phyloP scores from a whole-genome alignment of 1,140 invertebrate species.

The Nephila pilipes region DNA sequence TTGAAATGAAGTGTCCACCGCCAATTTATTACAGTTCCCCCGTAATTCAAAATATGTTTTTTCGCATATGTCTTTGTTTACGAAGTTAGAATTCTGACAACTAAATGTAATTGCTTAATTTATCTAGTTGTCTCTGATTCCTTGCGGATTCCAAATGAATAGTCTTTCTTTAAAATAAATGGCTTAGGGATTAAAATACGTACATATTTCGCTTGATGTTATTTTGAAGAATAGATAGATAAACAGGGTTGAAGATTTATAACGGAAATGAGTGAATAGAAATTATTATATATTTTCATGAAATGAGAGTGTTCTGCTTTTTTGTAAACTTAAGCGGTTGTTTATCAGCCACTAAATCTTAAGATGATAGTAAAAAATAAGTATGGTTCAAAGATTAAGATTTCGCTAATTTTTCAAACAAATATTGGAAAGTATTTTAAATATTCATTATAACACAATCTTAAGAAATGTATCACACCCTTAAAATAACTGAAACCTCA shows the following conservation, averaged over 20 bases:
- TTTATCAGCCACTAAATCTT: no score
- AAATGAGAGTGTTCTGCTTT: no score
- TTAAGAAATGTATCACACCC: no score
- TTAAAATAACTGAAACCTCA: no score
- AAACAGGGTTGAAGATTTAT: neutral
- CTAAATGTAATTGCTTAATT: conserved; percentile 12
- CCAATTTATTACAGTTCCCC: neutral
- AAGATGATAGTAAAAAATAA: no score
- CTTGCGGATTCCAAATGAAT: neutral
- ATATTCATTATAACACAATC: no score
- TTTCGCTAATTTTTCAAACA: no score
- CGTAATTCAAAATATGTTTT: neutral
- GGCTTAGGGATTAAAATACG: neutral
- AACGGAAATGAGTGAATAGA: neutral
- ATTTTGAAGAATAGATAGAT: neutral
- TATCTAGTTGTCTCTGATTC: neutral
- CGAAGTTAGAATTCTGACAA: neutral
- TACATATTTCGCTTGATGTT: neutral
- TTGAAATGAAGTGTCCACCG: neutral
- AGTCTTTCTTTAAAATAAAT: conserved; percentile 10
- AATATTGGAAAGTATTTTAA: no score
- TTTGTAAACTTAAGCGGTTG: no score
- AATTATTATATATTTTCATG: neutral
- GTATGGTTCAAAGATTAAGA: no score
- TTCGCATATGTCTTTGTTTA: neutral